These are phyloP conservation scores for Troilus luridus DNA, from an alignment of 2,888 invertebrate genomes.

Conservation along the genomic window DNA sequence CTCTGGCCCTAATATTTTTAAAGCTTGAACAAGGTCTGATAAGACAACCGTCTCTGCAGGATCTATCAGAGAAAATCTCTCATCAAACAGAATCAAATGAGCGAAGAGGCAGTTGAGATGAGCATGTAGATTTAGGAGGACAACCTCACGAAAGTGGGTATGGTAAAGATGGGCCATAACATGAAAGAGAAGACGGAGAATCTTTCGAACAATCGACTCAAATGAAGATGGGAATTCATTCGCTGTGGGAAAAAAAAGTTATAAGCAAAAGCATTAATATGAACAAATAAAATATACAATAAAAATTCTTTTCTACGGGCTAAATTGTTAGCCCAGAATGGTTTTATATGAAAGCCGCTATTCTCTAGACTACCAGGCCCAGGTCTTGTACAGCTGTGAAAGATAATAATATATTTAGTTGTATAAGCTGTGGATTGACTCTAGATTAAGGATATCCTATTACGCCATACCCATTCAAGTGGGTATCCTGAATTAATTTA, in stretches of 20 bases:
- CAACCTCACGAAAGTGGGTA: conserved; percentile 96
- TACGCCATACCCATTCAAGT: too few relatives aligned
- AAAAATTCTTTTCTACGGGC: conserved; percentile 53
- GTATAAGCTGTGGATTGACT: too few relatives aligned
- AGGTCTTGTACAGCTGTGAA: too few relatives aligned
- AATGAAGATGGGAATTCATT: conserved; percentile 95
- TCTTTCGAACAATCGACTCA: conserved; percentile 95
- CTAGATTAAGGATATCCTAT: too few relatives aligned
- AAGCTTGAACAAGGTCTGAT: conserved; percentile 90
- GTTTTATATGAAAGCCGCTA: too few relatives aligned
- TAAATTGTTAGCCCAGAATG: background rate
- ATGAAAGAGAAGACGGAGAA: conserved; percentile 96
- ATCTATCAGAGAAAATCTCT: conserved; percentile 93
- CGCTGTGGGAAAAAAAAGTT: conserved; percentile 73
- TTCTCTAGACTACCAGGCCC: too few relatives aligned
- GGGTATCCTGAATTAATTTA: too few relatives aligned
- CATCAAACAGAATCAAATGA: conserved; percentile 89
- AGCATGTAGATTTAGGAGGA: conserved; percentile 92
- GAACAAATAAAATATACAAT: background rate
- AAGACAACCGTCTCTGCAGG: conserved; percentile 96
- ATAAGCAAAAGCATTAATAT: conserved; percentile 24
- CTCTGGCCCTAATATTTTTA: conserved; percentile 69
- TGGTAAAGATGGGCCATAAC: conserved; percentile 98
- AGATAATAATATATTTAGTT: too few relatives aligned
- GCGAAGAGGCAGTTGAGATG: conserved; percentile 98